These are phyloP conservation scores for Halcyon smyrnensis DNA, from an alignment of 2,797 vertebrate genomes.

Conservation along the genomic window DNA sequence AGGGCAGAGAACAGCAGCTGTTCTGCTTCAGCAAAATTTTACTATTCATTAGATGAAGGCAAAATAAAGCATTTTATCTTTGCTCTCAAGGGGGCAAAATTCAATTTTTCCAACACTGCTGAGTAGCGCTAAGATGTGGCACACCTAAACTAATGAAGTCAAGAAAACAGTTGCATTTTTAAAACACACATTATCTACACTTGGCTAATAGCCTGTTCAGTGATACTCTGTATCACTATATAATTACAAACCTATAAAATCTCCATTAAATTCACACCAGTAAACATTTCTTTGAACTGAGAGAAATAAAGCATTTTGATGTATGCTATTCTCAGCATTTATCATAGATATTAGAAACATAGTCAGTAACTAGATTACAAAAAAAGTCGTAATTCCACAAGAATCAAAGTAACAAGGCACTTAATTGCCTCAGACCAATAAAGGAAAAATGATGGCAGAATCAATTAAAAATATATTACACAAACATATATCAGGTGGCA, in stretches of 20 bases:
- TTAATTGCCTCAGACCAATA: constrained; percentile 72
- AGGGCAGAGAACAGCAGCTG: constrained; percentile 18
- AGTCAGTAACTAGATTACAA: constrained; percentile 51
- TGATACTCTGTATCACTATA: constrained; percentile 8
- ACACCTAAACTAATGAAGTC: constrained; percentile 26
- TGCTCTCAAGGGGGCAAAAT: constrained; percentile 12
- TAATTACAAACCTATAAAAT: constrained; percentile 47
- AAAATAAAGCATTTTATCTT: constrained; percentile 13
- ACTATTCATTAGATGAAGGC: background rate
- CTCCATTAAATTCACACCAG: constrained; percentile 55
- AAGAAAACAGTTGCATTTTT: constrained; percentile 30
- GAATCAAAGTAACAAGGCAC: constrained; percentile 57
- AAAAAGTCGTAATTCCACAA: constrained; percentile 62
- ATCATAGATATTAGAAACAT: constrained; percentile 56
- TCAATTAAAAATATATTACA: constrained; percentile 61
- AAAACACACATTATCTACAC: constrained; percentile 49
- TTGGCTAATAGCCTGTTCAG: background rate
- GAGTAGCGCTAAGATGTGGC: background rate
- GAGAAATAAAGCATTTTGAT: constrained; percentile 64
- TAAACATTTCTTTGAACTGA: constrained; percentile 61
- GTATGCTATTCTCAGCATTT: constrained; percentile 22
- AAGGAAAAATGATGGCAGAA: constrained; percentile 57
- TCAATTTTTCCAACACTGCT: constrained; percentile 10
- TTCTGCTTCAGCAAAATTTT: constrained; percentile 33
- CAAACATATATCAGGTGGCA: constrained; percentile 50